A percentile compares a stretch with the other conserved stretches of the same genome.
Evolutionary conservation across 2,113 vertebrate species (phyloP).

Genomic region (Pao palembangensis): DNA sequence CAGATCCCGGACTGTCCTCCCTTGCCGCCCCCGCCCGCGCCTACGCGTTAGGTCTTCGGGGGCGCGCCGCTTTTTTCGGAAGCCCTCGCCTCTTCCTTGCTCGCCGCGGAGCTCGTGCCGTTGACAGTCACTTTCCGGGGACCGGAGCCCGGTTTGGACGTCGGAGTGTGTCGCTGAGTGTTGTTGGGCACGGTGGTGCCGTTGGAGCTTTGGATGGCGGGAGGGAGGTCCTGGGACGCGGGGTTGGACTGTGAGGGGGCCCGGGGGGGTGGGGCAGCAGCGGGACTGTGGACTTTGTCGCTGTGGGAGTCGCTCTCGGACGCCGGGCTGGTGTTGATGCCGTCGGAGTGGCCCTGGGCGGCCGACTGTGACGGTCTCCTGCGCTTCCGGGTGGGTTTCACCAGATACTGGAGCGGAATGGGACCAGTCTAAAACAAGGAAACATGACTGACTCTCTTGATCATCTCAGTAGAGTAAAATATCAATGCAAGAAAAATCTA

Average conservation of each 20-base stretch:
- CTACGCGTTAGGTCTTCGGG: constrained; percentile 76
- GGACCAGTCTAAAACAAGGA: constrained; percentile 79
- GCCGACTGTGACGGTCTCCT: constrained; percentile 72
- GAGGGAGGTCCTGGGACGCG: constrained; percentile 45
- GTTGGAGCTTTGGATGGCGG: constrained; percentile 70
- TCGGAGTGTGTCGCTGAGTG: constrained; percentile 78
- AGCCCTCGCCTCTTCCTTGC: constrained; percentile 60
- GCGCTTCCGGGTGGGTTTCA: constrained; percentile 85
- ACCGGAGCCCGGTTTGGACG: constrained; percentile 69
- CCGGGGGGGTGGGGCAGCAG: constrained; percentile 63
- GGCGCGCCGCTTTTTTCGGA: constrained; percentile 65
- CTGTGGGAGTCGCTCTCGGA: constrained; percentile 90
- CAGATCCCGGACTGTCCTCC: constrained; percentile 62
- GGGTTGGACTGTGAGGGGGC: constrained; percentile 80
- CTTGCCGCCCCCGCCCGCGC: not conserved
- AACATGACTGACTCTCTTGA: too few species aligned
- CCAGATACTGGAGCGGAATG: constrained; percentile 86
- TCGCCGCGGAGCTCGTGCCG: constrained; percentile 52
- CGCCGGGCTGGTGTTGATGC: constrained; percentile 82
- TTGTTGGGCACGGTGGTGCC: constrained; percentile 71
- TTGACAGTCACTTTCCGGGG: constrained; percentile 85
- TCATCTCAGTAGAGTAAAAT: too few species aligned
- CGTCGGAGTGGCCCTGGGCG: constrained; percentile 75
- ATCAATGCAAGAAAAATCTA: too few species aligned
- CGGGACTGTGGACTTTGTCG: constrained; percentile 86